Conservation (phyloP, 2,797 vertebrate species). For the Pelodytes ibericus region DNA sequence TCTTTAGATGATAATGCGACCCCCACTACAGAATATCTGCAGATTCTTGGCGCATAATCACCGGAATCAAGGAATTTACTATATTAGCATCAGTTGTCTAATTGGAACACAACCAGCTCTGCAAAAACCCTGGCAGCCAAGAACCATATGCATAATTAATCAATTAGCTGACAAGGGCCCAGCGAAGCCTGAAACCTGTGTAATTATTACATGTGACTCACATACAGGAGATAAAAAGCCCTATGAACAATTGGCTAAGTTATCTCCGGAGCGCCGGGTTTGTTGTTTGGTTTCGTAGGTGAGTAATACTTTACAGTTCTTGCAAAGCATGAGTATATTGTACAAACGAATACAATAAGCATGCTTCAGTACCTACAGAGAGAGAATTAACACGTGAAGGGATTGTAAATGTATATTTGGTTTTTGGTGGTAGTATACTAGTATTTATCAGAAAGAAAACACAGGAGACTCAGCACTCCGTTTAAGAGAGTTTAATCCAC, state of each 20-base stretch:
- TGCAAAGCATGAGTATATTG: not conserved
- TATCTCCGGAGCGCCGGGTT: conserved; percentile 4
- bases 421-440: no score
- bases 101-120: conserved; percentile 26
- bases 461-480: no score
- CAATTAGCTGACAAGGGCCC: conserved; percentile 48
- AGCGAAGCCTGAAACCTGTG: conserved; percentile 51
- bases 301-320: conserved; percentile 35
- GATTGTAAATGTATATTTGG: no score
- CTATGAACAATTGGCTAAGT: conserved; percentile 18
- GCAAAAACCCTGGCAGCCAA: conserved; percentile 34
- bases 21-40: not conserved
- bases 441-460: no score
- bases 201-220: conserved; percentile 46
- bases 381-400: no score
- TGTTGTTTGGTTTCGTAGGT: conserved; percentile 21
- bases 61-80: conserved; percentile 14
- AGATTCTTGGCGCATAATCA: conserved; percentile 12
- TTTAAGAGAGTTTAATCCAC: no score
- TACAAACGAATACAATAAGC: not conserved
- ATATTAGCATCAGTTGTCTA: conserved; percentile 23
- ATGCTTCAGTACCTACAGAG: conserved; percentile 17
- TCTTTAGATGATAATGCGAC: no score
- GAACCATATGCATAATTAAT: conserved; percentile 51
- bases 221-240: conserved; percentile 39